These are phyloP conservation scores for Drosophila novamexicana DNA, from an alignment of 1,140 invertebrate species.

Conservation along the genomic window DNA sequence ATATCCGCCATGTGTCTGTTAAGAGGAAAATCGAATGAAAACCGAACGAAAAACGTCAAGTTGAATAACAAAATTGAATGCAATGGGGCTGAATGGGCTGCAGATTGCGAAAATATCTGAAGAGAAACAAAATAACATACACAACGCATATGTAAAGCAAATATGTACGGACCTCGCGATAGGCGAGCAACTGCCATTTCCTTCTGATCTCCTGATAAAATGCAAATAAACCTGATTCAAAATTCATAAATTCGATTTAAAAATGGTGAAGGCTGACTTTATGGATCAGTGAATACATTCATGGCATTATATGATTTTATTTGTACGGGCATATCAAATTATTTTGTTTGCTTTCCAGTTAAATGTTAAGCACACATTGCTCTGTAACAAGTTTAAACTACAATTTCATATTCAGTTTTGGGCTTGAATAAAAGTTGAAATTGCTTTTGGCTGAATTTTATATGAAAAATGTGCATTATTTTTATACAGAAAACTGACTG, in stretches of 20 bases:
- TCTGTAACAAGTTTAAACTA: too few relatives aligned
- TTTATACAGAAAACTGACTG: too few relatives aligned
- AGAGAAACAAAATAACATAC: slow-evolving; percentile 11
- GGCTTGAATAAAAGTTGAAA: too few relatives aligned
- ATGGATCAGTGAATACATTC: not conserved
- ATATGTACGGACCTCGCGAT: slow-evolving; percentile 6
- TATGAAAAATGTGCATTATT: too few relatives aligned
- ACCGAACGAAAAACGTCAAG: slow-evolving; percentile 35
- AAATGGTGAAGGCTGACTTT: not conserved
- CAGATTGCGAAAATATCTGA: slow-evolving; percentile 3
- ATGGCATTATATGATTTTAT: not conserved
- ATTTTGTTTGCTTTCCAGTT: too few relatives aligned
- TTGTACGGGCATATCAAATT: not conserved
- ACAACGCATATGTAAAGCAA: slow-evolving; percentile 1
- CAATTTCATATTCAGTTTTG: too few relatives aligned
- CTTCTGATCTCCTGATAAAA: slow-evolving; percentile 11
- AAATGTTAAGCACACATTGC: too few relatives aligned
- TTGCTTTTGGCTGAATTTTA: too few relatives aligned
- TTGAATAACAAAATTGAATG: slow-evolving; percentile 41
- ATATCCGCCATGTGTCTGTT: slow-evolving; percentile 31
- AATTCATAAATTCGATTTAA: slow-evolving; percentile 21
- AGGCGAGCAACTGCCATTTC: slow-evolving; percentile 15
- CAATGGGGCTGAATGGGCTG: not conserved
- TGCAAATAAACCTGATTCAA: not conserved
- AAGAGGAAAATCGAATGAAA: slow-evolving; percentile 18